Evolutionary conservation across 1,140 invertebrate species (phyloP).

Genomic region (Archegozetes longisetosus): DNA sequence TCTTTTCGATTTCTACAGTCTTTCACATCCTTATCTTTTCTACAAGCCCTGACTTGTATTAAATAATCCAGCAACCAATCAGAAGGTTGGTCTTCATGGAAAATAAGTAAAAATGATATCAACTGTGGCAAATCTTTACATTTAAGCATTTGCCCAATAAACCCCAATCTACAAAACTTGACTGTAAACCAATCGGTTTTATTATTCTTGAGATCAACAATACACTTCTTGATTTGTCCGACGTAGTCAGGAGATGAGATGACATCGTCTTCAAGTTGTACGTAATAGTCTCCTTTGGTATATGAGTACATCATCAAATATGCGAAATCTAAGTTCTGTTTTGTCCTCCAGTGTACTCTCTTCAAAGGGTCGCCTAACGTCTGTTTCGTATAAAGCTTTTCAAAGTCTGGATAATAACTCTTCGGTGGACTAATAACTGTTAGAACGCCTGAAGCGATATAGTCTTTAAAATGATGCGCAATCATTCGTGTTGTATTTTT

Average conservation of each 20-base stretch:
- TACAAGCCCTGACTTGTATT: slow-evolving; percentile 75
- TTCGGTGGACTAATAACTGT: slow-evolving; percentile 72
- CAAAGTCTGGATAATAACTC: slow-evolving; percentile 74
- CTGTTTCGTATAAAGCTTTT: slow-evolving; percentile 36
- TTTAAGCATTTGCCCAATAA: slow-evolving; percentile 87
- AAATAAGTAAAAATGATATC: slow-evolving; percentile 83
- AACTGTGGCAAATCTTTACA: slow-evolving; percentile 69
- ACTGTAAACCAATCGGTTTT: slow-evolving; percentile 77
- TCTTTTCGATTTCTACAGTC: slow-evolving; percentile 64
- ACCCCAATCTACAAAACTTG: slow-evolving; percentile 84
- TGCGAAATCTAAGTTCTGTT: slow-evolving; percentile 89
- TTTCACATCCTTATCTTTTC: slow-evolving; percentile 60
- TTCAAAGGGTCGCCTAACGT: slow-evolving; percentile 76
- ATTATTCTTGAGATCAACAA: slow-evolving; percentile 47
- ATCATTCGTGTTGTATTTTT: slow-evolving; percentile 37
- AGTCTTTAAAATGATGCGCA: slow-evolving; percentile 50
- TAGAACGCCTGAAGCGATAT: slow-evolving; percentile 60
- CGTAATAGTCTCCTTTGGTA: slow-evolving; percentile 37
- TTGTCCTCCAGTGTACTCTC: slow-evolving; percentile 79
- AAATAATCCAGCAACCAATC: slow-evolving; percentile 90
- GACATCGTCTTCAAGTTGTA: slow-evolving; percentile 89
- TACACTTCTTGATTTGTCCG: slow-evolving; percentile 71
- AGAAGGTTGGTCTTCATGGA: slow-evolving; percentile 88
- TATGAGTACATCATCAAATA: slow-evolving; percentile 92
- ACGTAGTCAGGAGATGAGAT: slow-evolving; percentile 66